phyloP scores from a whole-genome alignment of 2,797 vertebrate genomes.

The Nyctalus aviator region DNA sequence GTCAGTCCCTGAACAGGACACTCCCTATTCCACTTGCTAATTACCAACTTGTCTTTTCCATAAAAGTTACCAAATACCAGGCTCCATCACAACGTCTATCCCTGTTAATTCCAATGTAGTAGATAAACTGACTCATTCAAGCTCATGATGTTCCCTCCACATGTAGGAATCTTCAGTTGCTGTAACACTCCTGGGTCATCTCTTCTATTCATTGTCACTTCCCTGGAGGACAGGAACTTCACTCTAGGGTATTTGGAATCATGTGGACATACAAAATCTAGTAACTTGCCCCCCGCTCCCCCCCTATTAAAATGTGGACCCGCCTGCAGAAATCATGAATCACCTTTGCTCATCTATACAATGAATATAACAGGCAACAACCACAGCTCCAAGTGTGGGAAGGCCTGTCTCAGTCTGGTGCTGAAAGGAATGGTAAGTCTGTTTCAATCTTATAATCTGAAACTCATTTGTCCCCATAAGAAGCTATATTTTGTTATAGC shows the following conservation, averaged over 20 bases:
- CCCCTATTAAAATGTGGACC: not conserved
- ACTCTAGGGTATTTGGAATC: not conserved
- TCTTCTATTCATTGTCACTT: not conserved
- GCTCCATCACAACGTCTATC: not conserved
- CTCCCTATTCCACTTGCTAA: not conserved
- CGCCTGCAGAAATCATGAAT: not conserved
- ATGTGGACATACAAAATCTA: not conserved
- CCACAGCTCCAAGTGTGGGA: not conserved
- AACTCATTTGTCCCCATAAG: not conserved
- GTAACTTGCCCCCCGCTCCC: not conserved
- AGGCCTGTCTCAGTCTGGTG: not conserved
- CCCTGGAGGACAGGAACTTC: not conserved
- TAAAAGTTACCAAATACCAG: not conserved
- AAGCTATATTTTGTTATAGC: not conserved
- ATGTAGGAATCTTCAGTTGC: not conserved
- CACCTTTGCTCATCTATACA: not conserved
- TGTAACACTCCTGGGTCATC: not conserved
- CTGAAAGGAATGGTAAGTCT: not conserved
- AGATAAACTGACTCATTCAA: not conserved
- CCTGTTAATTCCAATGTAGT: not conserved
- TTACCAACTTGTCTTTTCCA: not conserved
- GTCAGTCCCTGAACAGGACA: not conserved
- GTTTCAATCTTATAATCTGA: not conserved
- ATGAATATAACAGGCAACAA: not conserved
- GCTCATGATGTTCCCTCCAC: not conserved